These are phyloP conservation scores for Maconellicoccus hirsutus DNA, from an alignment of 1,140 invertebrate genomes.

Conservation along the genomic window DNA sequence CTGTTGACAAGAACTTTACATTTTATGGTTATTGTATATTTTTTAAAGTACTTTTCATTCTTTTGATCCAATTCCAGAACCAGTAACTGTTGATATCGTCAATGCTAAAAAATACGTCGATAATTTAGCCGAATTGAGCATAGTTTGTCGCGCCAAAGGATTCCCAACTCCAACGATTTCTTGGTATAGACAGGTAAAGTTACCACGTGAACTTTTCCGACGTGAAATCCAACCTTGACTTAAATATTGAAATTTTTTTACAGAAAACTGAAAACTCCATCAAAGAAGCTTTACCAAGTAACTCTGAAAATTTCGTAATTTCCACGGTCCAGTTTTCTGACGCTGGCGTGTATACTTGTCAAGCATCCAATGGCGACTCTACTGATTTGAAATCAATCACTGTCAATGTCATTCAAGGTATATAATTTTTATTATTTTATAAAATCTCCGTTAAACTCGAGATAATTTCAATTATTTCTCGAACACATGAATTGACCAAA, in stretches of 20 bases:
- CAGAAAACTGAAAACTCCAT: not conserved
- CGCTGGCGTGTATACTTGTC: not conserved
- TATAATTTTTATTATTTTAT: not conserved
- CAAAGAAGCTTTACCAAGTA: not conserved
- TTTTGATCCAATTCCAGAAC: not conserved
- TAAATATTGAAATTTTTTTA: not conserved
- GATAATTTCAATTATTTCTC: too few relatives aligned
- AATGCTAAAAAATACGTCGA: not conserved
- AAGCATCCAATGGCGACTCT: not conserved
- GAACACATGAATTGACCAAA: too few relatives aligned
- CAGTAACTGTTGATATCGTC: not conserved
- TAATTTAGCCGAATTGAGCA: not conserved
- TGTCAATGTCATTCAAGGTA: not conserved
- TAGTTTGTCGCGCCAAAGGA: not conserved
- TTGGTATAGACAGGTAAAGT: not conserved
- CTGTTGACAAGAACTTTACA: too few relatives aligned
- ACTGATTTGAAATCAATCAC: not conserved
- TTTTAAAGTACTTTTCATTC: not conserved
- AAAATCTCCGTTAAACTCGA: too few relatives aligned
- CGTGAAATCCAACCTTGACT: not conserved
- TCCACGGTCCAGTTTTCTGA: not conserved
- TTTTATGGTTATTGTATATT: too few relatives aligned
- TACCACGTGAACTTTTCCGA: too few relatives aligned
- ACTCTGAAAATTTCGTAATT: not conserved
- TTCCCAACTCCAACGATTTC: not conserved